Base-by-base conservation (phyloP, 1,140 invertebrate genomes). In the Trissolcus basalis region DNA sequence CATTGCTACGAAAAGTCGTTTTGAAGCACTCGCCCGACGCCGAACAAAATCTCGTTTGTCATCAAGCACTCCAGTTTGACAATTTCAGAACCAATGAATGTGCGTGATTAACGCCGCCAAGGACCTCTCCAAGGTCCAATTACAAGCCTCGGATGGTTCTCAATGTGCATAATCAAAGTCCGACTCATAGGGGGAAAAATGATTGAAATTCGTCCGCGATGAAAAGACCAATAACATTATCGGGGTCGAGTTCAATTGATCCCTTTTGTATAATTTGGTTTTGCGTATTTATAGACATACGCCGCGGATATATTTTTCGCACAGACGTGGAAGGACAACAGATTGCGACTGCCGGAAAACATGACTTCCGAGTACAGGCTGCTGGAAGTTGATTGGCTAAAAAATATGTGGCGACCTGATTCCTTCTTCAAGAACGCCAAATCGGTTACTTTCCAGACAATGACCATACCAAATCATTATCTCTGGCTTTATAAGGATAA, bases 381-480 rank as follows among this genome's bases (percentile, higher is more conserved):
- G 48, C 85, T 96, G 14, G 94, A 96, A 87, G 94, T 96, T 4
- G 94, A 95, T 78, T 96, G 95, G 94, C 82, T 96, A 53, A 95
- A 96, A 81, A 93, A 96, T 73, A 96, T 96, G 92, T 97, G 95
- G 95, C 89, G 95, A 47, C 95, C 95, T 0, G 95, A 96, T 88
- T 95, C 94, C 0, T 96, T 95, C 85, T 95, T 96, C 85, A 96
- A 96, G 84, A 96, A 96, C 84, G 95, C 95, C 33, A 97, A 97
- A 87, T 94, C 94, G 7, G 95, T 97, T 0, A 96, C 95, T 2
- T 97, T 97, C 82, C 95, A 96, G 86, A 96, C 95, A 0, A 97
- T 97, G 95, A 97, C 95, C 44, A 95, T 97, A 73, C 95, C 95
- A 0, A 97, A 97, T 88, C 95, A 97, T 82, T 96, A 96, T 77